phyloP scores from a whole-genome alignment of 2,888 invertebrate species.

The Monopis laevigella region DNA sequence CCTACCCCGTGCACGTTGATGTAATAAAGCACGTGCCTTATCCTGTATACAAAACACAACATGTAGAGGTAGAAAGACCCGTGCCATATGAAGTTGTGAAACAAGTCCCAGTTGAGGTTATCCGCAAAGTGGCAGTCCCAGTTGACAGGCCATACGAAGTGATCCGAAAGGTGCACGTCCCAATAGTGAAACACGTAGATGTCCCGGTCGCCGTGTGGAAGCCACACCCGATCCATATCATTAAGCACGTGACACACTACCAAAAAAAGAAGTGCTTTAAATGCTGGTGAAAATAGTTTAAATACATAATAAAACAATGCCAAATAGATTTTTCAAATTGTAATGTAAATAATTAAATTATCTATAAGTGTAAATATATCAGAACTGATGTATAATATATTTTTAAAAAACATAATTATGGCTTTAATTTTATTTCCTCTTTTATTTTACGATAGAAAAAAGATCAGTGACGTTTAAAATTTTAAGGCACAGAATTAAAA shows the following conservation, averaged over 20 bases:
- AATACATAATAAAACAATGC: slow-evolving; percentile 49
- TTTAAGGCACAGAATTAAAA: too few species aligned
- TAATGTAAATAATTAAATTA: slow-evolving; percentile 58
- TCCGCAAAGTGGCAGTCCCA: slow-evolving; percentile 48
- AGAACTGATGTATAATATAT: slow-evolving; percentile 1
- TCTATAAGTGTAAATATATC: slow-evolving; percentile 22
- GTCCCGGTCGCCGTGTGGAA: slow-evolving; percentile 57
- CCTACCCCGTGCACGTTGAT: slow-evolving; percentile 54
- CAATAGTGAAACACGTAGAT: slow-evolving; percentile 50
- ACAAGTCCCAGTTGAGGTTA: slow-evolving; percentile 50
- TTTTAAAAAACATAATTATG: background rate
- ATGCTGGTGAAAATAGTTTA: slow-evolving; percentile 40
- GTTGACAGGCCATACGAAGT: slow-evolving; percentile 56
- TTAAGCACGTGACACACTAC: slow-evolving; percentile 60
- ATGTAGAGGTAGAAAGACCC: slow-evolving; percentile 50
- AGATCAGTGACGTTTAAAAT: too few species aligned
- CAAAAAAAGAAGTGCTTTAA: slow-evolving; percentile 49
- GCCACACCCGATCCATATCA: slow-evolving; percentile 56
- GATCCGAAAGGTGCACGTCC: slow-evolving; percentile 52
- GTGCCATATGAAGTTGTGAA: slow-evolving; percentile 50
- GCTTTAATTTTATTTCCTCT: background rate
- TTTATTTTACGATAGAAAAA: too few species aligned
- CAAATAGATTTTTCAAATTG: slow-evolving; percentile 26
- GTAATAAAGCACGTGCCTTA: slow-evolving; percentile 56
- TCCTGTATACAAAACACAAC: slow-evolving; percentile 52